Base-by-base conservation (phyloP, 2,888 invertebrate species). In the Monoplex corrugatus region DNA sequence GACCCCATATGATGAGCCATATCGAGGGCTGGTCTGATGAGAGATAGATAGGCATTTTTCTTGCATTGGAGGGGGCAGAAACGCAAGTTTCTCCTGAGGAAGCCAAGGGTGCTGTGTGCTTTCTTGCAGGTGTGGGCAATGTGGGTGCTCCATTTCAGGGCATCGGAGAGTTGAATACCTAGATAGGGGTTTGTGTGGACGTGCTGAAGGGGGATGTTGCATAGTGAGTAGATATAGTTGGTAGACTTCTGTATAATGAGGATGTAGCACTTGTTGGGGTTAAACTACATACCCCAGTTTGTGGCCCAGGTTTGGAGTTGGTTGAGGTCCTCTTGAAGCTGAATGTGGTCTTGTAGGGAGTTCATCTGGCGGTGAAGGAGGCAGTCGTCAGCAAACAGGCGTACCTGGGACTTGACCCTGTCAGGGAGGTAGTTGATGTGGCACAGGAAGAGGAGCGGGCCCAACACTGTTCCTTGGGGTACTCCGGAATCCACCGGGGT, bases 181-280 rank as follows among this genome's bases (percentile, higher is more conserved):
- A n/a, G n/a, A n/a, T n/a, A n/a, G n/a, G n/a, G n/a, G n/a, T 68
- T 68, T n/a, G n/a, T n/a, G n/a, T n/a, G n/a, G n/a, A n/a, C n/a
- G n/a, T n/a, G n/a, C n/a, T n/a, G n/a, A n/a, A n/a, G n/a, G n/a
- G n/a, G n/a, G n/a, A n/a, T n/a, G n/a, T n/a, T n/a, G n/a, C n/a
- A n/a, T n/a, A n/a, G n/a, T n/a, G n/a, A n/a, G n/a, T n/a, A n/a
- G n/a, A n/a, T n/a, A n/a, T n/a, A n/a, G n/a, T n/a, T n/a, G n/a
- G n/a, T n/a, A n/a, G n/a, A n/a, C n/a, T n/a, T n/a, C n/a, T n/a
- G n/a, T n/a, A n/a, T n/a, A n/a, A n/a, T 38, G 90, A 88, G n/a
- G 90, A 90, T 83, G 90, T 88, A 44, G 90, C 88, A 28, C 88
- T 90, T 86, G 50, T 19, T 50, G 50, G 50, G 10, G 50, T 50